These are phyloP conservation scores for Hemicentrotus pulcherrimus DNA, from an alignment of 35 echinoderm and acorn worm species.

Conservation along the genomic window DNA sequence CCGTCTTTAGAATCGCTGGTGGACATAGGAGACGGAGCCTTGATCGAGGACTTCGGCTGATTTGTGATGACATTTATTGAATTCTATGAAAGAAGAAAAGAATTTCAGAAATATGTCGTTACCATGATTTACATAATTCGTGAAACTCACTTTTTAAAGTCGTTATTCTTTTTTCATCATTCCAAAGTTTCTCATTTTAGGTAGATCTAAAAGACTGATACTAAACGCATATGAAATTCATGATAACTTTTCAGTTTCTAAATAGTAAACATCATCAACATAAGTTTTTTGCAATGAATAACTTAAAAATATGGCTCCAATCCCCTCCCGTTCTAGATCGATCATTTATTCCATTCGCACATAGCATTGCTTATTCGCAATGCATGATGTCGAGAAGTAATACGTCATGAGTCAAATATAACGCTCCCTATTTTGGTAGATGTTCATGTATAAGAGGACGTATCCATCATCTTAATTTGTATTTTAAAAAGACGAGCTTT, in stretches of 20 bases:
- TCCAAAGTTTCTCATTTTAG: background rate
- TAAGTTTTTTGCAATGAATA: background rate
- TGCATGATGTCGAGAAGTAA: no score
- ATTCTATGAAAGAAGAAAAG: background rate
- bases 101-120: background rate
- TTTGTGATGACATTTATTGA: background rate
- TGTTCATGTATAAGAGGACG: no score
- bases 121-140: background rate
- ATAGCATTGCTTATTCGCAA: no score
- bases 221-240: no score
- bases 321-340: no score
- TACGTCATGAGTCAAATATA: no score
- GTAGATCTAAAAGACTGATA: background rate
- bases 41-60: background rate
- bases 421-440: no score
- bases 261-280: background rate
- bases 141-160: background rate
- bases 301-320: background rate
- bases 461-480: no score
- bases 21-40: background rate
- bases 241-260: no score
- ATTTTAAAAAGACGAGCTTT: no score
- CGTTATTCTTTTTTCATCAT: background rate
- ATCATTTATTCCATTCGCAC: no score
- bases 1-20: no score